Evolutionary conservation across 2,113 vertebrate species (phyloP).

Genomic region (Murina feae): DNA sequence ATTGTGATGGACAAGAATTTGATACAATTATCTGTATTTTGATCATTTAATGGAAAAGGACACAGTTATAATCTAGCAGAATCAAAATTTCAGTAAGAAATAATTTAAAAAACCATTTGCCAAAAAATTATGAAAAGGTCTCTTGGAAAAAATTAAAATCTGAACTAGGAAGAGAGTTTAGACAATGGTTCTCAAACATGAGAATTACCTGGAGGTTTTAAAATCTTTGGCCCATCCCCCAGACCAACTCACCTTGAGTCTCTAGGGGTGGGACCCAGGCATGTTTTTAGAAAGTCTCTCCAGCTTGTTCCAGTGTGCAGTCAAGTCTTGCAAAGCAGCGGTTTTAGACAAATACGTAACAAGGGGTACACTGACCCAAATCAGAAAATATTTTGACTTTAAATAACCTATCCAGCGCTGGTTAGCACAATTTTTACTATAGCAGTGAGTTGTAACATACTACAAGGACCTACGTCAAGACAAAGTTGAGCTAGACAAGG

Average conservation of each 20-base stretch:
- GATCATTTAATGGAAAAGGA: neutral
- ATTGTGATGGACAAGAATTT: neutral
- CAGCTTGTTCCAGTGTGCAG: neutral
- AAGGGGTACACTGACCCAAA: neutral
- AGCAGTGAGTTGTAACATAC: neutral
- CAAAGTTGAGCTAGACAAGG: neutral
- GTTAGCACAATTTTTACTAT: neutral
- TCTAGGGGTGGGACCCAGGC: neutral
- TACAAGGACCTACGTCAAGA: neutral
- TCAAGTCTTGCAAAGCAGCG: neutral
- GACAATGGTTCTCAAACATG: neutral
- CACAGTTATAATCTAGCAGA: neutral
- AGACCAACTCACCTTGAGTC: neutral
- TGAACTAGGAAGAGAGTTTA: neutral
- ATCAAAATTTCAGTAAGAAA: slow-evolving; percentile 6
- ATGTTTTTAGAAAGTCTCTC: neutral
- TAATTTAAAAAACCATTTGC: neutral
- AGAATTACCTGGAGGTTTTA: neutral
- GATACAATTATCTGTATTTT: neutral
- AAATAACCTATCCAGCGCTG: neutral
- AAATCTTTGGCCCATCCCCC: neutral
- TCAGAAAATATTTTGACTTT: slow-evolving; percentile 19
- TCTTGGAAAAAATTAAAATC: slow-evolving; percentile 20
- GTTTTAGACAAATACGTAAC: neutral
- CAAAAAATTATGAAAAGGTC: neutral